Percentiles rank a stretch among this genome's conserved stretches.
Evolutionary conservation across 2,113 vertebrate species (phyloP).

Genomic region (Bambusicola thoracicus): DNA sequence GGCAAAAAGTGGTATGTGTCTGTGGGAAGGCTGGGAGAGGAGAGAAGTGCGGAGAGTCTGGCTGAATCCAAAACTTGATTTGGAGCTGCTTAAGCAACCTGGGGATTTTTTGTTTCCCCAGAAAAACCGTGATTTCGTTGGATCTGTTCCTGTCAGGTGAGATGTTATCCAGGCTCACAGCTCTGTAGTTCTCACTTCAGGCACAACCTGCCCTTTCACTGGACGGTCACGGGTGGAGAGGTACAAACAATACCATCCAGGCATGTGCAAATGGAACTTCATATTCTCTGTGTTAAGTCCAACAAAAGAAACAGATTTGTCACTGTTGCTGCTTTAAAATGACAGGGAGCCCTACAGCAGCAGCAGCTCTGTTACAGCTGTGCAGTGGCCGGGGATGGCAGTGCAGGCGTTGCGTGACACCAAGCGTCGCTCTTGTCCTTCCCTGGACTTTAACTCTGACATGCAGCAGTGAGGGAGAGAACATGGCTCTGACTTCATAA

Average conservation of each 20-base stretch:
- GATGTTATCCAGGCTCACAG: constrained; percentile 12
- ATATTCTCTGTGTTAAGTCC: not conserved
- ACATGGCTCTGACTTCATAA: not conserved
- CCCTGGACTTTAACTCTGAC: constrained; percentile 27
- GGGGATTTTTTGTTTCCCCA: not conserved
- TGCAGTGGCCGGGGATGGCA: constrained; percentile 15
- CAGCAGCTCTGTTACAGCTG: not conserved
- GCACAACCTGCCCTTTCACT: not conserved
- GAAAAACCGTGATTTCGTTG: not conserved
- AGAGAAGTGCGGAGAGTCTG: not conserved
- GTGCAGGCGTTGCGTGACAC: not conserved
- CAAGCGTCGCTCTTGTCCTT: not conserved
- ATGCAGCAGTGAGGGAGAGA: not conserved
- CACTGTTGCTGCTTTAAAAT: not conserved
- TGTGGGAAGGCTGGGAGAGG: not conserved
- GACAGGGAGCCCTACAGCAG: not conserved
- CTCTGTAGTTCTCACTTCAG: not conserved
- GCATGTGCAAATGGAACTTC: not conserved
- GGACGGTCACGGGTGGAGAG: constrained; percentile 49
- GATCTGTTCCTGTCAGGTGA: not conserved
- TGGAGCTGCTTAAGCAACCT: not conserved
- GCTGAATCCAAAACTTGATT: not conserved
- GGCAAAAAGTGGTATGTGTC: not conserved
- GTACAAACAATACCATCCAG: constrained; percentile 7
- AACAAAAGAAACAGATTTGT: not conserved